Conservation (phyloP, 2,797 vertebrate genomes). For the Coracias cyanogaster region DNA sequence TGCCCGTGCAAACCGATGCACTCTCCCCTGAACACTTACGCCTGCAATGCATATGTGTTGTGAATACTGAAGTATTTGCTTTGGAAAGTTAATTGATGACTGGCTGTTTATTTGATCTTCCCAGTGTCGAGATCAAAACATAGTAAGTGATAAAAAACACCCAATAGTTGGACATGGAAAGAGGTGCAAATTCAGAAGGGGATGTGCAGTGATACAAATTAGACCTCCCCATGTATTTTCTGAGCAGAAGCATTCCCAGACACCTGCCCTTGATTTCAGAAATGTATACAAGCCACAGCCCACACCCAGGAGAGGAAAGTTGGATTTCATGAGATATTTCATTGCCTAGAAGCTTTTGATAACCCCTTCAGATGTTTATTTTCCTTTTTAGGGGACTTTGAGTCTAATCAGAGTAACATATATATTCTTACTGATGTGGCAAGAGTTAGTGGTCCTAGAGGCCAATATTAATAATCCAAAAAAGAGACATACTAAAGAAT, state of each 20-base stretch:
- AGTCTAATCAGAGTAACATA: not conserved
- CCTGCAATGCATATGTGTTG: conserved; percentile 48
- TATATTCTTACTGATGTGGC: not conserved
- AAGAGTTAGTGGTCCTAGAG: not conserved
- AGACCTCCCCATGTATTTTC: not conserved
- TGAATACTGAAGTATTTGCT: conserved; percentile 23
- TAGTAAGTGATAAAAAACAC: not conserved
- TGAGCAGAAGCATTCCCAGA: conserved; percentile 34
- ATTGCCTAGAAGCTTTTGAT: not conserved
- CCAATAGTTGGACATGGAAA: not conserved
- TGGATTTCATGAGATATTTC: not conserved
- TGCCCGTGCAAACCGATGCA: not conserved
- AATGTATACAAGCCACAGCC: not conserved
- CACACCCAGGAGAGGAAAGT: not conserved
- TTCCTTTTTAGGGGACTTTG: not conserved
- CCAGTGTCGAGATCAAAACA: conserved; percentile 1
- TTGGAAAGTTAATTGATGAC: conserved; percentile 42
- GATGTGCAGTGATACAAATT: not conserved
- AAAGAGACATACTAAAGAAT: not conserved
- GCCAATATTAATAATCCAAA: not conserved
- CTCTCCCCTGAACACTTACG: not conserved
- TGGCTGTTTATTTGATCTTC: conserved; percentile 33
- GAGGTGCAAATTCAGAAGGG: conserved; percentile 28
- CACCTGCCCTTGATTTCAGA: conserved; percentile 38
- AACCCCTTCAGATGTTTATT: not conserved